Evolutionary conservation across 2,888 invertebrate species (phyloP), one percentile per base, ranked within the genome.

Genomic region (Gibbula magus): DNA sequence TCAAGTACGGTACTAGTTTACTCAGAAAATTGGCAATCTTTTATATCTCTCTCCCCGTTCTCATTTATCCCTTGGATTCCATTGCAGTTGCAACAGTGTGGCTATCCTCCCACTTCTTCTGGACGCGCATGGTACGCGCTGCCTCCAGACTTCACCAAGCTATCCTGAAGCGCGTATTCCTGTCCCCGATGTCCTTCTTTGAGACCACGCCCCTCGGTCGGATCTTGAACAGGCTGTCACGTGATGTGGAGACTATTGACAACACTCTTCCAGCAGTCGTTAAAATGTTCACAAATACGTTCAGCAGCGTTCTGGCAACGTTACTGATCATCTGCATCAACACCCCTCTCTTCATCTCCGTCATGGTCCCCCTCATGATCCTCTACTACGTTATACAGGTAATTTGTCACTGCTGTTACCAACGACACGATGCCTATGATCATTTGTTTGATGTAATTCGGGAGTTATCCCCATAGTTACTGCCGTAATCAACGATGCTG

Each of bases 141-240:
- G 89, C 91, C 1, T 82, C 86, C 5, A 78, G 79, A 10, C 87
- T 91, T 2, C 91, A 91, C 77, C 67, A 81, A 29, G 84, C 82
- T 13, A 90, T 91, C 89, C 81, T 91, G 39, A 51, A 81, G n/a
- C 89, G 87, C 79, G 86, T 91, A 22, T 82, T 91, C 80, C 86
- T 87, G 32, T 84, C 89, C 10, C 90, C 91, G 0, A 91, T 93
- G 90, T 83, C 88, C 0, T 92, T 93, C 86, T 93, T 92, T 79
- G 92, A 92, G 82, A 93, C 93, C 0, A 93, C 93, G 18, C 93
- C 93, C 3, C 83, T 92, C 10, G 93, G 93, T 4, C 87, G 93
- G 25, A 91, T 93, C 67, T 85, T 93, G 39, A 93, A 93, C 86
- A 84, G 90, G 51, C 89, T 90, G 84, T 89, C 90, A 16, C 79